phyloP scores from a whole-genome alignment of 2,797 vertebrate genomes.

The Anabas testudineus region DNA sequence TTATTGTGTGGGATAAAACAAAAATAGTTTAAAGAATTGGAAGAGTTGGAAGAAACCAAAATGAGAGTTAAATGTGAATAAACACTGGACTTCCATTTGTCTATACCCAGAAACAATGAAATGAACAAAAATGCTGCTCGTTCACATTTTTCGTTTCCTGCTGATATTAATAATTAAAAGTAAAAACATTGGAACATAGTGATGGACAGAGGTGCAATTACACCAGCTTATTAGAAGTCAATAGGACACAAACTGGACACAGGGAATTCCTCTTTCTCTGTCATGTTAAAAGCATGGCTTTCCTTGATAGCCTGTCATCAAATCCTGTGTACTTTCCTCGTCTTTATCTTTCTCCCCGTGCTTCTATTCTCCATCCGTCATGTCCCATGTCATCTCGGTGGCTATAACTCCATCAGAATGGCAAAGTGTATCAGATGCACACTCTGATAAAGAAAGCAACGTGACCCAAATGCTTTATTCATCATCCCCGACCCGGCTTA shows the following conservation, averaged over 20 bases:
- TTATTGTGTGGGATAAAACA: no score
- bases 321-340: slow-evolving; percentile 10
- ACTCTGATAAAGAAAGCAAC: slow-evolving; percentile 51
- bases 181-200: neutral
- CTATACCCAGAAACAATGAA: no score
- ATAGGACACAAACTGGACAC: neutral
- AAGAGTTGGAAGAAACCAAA: no score
- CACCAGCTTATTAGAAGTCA: neutral
- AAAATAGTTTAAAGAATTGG: no score
- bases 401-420: slow-evolving; percentile 49
- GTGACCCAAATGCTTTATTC: slow-evolving; percentile 73
- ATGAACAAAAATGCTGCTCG: no score
- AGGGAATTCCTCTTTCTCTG: no score
- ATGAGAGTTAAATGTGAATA: no score
- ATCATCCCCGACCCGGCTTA: slow-evolving; percentile 48
- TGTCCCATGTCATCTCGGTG: slow-evolving; percentile 3
- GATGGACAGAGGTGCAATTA: neutral
- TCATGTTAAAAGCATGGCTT: no score
- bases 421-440: slow-evolving; percentile 57
- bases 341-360: neutral
- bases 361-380: slow-evolving; percentile 20
- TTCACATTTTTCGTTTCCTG: no score
- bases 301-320: slow-evolving; percentile 6
- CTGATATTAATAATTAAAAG: neutral
- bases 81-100: no score